Percentiles rank a stretch among this genome's conserved stretches.
Evolutionary conservation across 1,140 invertebrate genomes (phyloP).

Genomic region (Potamilus streckersoni): DNA sequence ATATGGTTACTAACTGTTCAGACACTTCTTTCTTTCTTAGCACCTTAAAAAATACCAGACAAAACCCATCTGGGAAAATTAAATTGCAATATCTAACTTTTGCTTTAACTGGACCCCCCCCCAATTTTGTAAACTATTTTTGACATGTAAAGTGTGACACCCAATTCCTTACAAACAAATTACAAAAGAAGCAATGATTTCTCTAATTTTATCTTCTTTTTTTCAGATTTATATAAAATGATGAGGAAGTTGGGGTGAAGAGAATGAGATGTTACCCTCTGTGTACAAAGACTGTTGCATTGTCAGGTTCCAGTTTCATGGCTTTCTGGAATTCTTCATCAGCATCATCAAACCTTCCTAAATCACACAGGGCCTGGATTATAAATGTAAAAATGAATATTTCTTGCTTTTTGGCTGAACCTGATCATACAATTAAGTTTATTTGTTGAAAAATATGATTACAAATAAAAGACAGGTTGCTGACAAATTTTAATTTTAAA

Average conservation of each 20-base stretch:
- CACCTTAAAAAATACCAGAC: too few species aligned
- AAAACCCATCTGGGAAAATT: background rate
- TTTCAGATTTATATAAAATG: background rate
- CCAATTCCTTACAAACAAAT: slow-evolving; percentile 80
- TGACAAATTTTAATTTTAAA: too few species aligned
- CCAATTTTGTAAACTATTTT: slow-evolving; percentile 72
- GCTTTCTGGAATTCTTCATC: slow-evolving; percentile 86
- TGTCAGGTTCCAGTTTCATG: slow-evolving; percentile 83
- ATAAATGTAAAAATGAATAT: slow-evolving; percentile 1
- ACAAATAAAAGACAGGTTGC: too few species aligned
- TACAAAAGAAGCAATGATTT: slow-evolving; percentile 75
- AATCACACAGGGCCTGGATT: slow-evolving; percentile 79
- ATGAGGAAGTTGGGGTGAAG: background rate
- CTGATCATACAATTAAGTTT: too few species aligned
- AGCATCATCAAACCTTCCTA: slow-evolving; percentile 84
- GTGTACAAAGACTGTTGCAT: slow-evolving; percentile 89
- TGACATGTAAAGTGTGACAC: slow-evolving; percentile 82
- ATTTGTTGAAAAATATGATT: too few species aligned
- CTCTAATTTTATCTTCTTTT: slow-evolving; percentile 82
- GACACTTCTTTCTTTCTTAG: too few species aligned
- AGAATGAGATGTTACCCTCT: slow-evolving; percentile 72
- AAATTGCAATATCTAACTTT: slow-evolving; percentile 69
- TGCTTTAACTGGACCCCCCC: slow-evolving; percentile 88
- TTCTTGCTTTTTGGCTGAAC: too few species aligned
- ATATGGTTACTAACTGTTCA: too few species aligned